These are phyloP conservation scores for Xestia ashworthii DNA, from an alignment of 2,888 invertebrate genomes.

Conservation along the genomic window DNA sequence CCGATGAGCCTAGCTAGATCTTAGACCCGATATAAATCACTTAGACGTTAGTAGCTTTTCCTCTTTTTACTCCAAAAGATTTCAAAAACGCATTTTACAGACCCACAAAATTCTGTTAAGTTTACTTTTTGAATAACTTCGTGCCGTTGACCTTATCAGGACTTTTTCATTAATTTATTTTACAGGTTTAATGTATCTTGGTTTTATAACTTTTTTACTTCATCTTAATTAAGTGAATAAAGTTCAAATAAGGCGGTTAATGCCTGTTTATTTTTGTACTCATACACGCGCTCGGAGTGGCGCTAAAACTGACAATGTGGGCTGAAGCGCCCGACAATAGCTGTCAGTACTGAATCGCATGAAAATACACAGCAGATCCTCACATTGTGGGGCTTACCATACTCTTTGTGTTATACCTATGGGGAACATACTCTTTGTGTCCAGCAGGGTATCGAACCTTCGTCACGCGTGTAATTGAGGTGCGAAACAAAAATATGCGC, in stretches of 20 bases:
- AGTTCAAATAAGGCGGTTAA: conserved; percentile 9
- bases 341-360: conserved; percentile 35
- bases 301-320: conserved; percentile 18
- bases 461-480: conserved; percentile 10
- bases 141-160: conserved; percentile 11
- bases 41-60: neutral
- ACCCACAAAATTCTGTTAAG: neutral
- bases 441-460: conserved; percentile 30
- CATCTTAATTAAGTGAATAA: conserved; percentile 23
- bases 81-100: neutral
- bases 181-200: conserved; percentile 9
- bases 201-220: conserved; percentile 26
- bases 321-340: conserved; percentile 23
- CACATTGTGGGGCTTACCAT: conserved; percentile 30
- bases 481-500: conserved; percentile 24
- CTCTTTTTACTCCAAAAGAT: neutral
- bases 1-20: neutral
- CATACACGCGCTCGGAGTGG: neutral
- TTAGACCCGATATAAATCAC: neutral
- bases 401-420: conserved; percentile 38
- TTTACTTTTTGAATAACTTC: conserved; percentile 4
- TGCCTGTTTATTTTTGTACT: conserved; percentile 36
- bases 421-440: conserved; percentile 24
- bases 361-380: conserved; percentile 41
- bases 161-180: conserved; percentile 24